Evolutionary conservation across 1,140 invertebrate species (phyloP).

Genomic region (Drusus annulatus): DNA sequence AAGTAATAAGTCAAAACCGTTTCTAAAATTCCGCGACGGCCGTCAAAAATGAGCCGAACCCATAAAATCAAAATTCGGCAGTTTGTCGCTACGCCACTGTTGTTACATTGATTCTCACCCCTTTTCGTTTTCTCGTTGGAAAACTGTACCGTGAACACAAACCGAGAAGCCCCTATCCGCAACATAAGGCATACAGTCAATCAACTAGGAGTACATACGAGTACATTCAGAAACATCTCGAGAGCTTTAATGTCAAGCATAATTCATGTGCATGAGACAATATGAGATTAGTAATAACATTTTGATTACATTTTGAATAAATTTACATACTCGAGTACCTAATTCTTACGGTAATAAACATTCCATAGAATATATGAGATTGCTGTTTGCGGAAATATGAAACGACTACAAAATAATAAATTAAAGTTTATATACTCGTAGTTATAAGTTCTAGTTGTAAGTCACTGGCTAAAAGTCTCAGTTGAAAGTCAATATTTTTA

Average conservation of each 20-base stretch:
- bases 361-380: background rate
- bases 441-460: too few species aligned
- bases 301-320: constrained; percentile 34
- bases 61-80: too few species aligned
- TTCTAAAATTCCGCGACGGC: too few species aligned
- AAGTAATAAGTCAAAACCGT: too few species aligned
- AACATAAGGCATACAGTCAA: constrained; percentile 23
- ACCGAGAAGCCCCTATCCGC: background rate
- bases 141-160: constrained; percentile 27
- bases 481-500: too few species aligned
- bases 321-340: constrained; percentile 3
- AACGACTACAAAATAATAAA: background rate
- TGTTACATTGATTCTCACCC: too few species aligned
- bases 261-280: constrained; percentile 14
- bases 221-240: constrained; percentile 13
- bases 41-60: too few species aligned
- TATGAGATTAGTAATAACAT: constrained; percentile 26
- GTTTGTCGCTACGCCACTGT: too few species aligned
- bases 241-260: background rate
- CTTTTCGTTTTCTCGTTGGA: constrained; percentile 4
- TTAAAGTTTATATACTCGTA: too few species aligned
- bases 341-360: background rate
- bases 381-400: background rate
- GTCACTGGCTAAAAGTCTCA: too few species aligned
- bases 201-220: background rate